phyloP scores from a whole-genome alignment of 64 coral and sea anemone genomes.

The Montipora sp. region DNA sequence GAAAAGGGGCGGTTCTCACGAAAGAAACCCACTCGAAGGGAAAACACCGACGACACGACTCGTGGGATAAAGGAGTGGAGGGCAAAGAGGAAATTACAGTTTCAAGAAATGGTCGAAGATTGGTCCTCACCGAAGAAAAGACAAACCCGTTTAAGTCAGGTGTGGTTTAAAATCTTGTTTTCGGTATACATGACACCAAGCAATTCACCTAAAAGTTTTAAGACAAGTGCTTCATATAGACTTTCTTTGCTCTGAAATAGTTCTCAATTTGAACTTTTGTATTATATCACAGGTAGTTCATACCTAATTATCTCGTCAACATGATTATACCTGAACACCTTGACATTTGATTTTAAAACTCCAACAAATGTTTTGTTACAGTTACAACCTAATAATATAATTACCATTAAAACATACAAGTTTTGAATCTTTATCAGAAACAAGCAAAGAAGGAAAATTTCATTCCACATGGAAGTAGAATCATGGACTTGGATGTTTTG shows the following conservation, averaged over 20 bases:
- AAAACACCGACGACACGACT: background rate
- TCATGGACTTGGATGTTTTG: too few species aligned
- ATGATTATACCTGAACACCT: too few species aligned
- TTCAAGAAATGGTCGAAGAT: background rate
- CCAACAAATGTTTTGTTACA: too few species aligned
- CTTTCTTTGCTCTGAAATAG: background rate
- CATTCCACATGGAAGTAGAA: too few species aligned
- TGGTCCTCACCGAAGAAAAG: background rate
- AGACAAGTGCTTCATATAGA: background rate
- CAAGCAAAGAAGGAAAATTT: too few species aligned
- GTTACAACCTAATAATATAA: too few species aligned
- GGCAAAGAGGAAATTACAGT: background rate
- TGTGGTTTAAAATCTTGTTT: constrained; percentile 4
- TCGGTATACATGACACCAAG: background rate
- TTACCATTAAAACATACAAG: too few species aligned
- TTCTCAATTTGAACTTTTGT: too few species aligned
- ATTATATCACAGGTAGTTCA: too few species aligned
- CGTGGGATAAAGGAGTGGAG: constrained; percentile 1
- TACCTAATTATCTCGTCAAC: too few species aligned
- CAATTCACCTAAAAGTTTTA: background rate
- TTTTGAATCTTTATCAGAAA: too few species aligned
- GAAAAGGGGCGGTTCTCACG: background rate
- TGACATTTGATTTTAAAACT: too few species aligned
- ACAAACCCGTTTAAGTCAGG: background rate
- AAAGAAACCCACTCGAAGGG: background rate